Conservation (phyloP, 2,797 vertebrate genomes). For the Sitta carolinensis region DNA sequence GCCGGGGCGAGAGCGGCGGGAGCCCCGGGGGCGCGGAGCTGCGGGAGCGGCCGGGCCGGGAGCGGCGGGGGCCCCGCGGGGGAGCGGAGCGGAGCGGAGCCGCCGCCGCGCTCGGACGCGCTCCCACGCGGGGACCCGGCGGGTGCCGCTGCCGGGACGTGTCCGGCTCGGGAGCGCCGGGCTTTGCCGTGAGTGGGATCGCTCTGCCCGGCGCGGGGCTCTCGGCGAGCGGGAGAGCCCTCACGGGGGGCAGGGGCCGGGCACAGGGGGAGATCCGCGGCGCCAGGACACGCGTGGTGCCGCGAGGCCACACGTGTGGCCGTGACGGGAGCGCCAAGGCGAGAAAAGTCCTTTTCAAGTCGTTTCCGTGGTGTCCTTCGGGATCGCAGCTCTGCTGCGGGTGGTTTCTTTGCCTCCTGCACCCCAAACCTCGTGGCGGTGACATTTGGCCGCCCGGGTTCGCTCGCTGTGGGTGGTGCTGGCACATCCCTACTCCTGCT, state of each 20-base stretch:
- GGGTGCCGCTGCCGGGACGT: not conserved
- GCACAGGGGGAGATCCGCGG: not conserved
- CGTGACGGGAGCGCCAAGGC: not conserved
- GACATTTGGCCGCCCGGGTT: not conserved
- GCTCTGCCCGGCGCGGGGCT: not conserved
- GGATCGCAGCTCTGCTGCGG: not conserved
- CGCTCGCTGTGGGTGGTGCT: not conserved
- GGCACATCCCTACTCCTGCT: not conserved
- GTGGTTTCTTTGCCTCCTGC: not conserved
- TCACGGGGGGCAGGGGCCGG: rapidly evolving
- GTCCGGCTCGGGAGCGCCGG: not conserved
- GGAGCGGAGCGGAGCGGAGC: not conserved
- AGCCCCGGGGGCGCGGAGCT: not conserved
- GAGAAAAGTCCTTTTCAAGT: not conserved
- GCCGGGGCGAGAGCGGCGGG: not conserved
- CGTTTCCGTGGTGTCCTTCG: rapidly evolving
- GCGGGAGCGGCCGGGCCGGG: not conserved
- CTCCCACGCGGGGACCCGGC: not conserved
- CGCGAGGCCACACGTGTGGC: not conserved
- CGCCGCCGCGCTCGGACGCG: not conserved
- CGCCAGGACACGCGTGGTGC: not conserved
- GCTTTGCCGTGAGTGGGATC: not conserved
- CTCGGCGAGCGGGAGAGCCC: not conserved
- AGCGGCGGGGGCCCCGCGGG: not conserved
- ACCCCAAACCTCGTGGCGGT: not conserved